phyloP scores from a whole-genome alignment of 2,113 vertebrate species.

The Neodon shergylaensis region DNA sequence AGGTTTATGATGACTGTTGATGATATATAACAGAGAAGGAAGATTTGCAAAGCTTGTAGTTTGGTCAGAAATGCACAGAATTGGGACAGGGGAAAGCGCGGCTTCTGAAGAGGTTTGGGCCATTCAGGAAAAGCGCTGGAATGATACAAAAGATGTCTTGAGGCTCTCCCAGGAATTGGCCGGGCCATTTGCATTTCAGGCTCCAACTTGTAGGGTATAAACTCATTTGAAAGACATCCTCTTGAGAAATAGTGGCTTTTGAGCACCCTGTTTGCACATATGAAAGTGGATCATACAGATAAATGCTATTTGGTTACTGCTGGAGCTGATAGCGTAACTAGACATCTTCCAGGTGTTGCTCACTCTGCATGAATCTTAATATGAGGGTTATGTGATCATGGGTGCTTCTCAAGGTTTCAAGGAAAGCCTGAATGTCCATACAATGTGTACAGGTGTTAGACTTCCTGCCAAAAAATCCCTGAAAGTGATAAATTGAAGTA shows the following conservation, averaged over 20 bases:
- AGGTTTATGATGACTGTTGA: neutral
- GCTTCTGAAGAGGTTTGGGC: neutral
- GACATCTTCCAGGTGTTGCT: neutral
- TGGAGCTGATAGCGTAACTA: neutral
- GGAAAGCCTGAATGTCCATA: neutral
- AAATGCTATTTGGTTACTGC: neutral
- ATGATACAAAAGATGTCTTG: neutral
- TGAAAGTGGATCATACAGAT: neutral
- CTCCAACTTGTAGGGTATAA: neutral
- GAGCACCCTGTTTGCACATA: neutral
- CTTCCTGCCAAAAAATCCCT: neutral
- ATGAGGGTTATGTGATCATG: neutral
- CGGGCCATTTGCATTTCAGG: neutral
- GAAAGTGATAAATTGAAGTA: neutral
- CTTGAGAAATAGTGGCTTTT: neutral
- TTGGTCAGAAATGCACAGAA: neutral
- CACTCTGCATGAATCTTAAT: neutral
- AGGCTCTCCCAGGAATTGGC: neutral
- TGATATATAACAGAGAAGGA: neutral
- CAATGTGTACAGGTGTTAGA: neutral
- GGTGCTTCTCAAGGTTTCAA: neutral
- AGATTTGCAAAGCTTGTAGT: neutral
- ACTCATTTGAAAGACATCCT: neutral
- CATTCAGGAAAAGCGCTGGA: neutral
- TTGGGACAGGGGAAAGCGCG: neutral